Conservation (phyloP, 2,113 vertebrate genomes). For the Phaethornis superciliosus region DNA sequence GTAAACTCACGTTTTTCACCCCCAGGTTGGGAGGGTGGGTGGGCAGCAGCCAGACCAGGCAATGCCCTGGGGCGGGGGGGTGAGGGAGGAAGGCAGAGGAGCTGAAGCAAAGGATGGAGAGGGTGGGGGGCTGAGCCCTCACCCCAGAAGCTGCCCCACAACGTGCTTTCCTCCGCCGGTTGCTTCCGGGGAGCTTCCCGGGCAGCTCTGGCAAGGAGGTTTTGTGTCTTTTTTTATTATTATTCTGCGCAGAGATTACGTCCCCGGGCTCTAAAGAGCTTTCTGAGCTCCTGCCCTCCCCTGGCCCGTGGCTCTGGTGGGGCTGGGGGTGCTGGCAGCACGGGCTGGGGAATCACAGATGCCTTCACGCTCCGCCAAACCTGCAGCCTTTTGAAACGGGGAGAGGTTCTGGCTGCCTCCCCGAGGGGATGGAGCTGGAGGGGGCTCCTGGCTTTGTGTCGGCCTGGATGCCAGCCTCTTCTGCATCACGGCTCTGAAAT, state of each 20-base stretch:
- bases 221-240: not conserved
- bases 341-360: too few relatives aligned
- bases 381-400: not conserved
- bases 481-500: not conserved
- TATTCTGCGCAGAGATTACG: slow-evolving; percentile 15
- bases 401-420: accelerated
- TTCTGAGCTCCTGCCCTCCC: not conserved
- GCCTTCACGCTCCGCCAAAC: too few relatives aligned
- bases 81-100: not conserved
- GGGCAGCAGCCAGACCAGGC: not conserved
- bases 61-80: not conserved
- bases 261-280: slow-evolving; percentile 34
- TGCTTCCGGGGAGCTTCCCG: accelerated
- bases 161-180: accelerated
- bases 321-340: not conserved
- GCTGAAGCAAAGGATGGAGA: not conserved
- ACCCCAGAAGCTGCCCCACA: not conserved
- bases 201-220: not conserved
- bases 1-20: not conserved
- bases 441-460: not conserved
- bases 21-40: not conserved
- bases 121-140: not conserved
- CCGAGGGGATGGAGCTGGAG: accelerated
- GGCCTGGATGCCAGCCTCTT: accelerated
- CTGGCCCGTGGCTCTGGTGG: not conserved